Conservation (phyloP, 2,113 vertebrate species). For the Corythornis madagascariensis region DNA sequence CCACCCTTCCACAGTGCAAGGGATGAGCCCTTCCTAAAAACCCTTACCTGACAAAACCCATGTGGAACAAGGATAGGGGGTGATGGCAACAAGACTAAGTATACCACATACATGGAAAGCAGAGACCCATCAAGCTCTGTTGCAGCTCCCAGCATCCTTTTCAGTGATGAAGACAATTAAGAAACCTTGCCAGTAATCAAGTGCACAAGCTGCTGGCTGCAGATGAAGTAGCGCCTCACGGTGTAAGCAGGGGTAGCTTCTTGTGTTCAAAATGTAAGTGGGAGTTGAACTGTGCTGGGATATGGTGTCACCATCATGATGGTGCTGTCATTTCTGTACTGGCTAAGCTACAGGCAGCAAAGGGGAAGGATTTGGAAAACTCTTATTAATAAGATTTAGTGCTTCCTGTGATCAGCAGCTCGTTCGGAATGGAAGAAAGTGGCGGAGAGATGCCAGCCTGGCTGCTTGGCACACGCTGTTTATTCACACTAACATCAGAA, state of each 20-base stretch:
- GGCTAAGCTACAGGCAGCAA: not conserved
- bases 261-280: not conserved
- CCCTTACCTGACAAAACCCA: not conserved
- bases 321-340: not conserved
- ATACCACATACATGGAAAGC: not conserved
- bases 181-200: not conserved
- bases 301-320: not conserved
- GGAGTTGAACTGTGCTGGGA: not conserved
- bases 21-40: not conserved
- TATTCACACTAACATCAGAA: not conserved
- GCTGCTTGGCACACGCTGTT: not conserved
- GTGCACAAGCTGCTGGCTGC: not conserved
- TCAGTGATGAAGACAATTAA: slow-evolving; percentile 23
- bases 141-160: not conserved
- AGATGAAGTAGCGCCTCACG: not conserved
- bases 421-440: not conserved
- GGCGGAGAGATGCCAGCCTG: not conserved
- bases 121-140: slow-evolving; percentile 17
- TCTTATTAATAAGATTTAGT: not conserved
- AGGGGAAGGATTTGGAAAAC: not conserved
- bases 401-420: not conserved
- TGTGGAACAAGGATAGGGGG: not conserved
- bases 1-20: not conserved
- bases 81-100: not conserved
- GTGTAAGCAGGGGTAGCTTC: not conserved